Conservation (phyloP, 2,888 invertebrate species). For the Julus scanicus region DNA sequence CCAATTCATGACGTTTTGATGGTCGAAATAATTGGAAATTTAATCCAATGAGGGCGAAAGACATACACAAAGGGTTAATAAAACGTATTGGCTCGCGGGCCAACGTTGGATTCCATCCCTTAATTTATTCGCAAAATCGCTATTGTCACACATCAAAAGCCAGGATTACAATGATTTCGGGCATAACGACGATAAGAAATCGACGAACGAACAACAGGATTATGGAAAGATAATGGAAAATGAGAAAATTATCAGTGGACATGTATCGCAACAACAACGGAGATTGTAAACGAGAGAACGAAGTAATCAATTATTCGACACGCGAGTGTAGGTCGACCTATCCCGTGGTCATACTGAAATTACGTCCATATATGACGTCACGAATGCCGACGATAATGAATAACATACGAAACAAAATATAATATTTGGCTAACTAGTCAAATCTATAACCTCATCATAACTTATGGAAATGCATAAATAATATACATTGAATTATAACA, state of each 20-base stretch:
- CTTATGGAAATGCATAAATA: too few relatives aligned
- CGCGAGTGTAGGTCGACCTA: background rate
- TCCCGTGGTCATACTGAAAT: too few relatives aligned
- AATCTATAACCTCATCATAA: too few relatives aligned
- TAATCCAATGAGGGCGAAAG: background rate
- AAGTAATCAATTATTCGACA: background rate
- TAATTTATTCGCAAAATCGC: background rate
- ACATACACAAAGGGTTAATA: background rate
- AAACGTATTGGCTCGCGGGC: background rate
- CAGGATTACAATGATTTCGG: background rate
- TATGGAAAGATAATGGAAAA: background rate
- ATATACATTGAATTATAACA: too few relatives aligned
- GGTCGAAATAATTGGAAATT: constrained; percentile 10
- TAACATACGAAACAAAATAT: too few relatives aligned
- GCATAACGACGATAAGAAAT: constrained; percentile 16
- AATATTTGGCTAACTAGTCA: too few relatives aligned
- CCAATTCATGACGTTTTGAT: background rate
- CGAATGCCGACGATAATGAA: background rate
- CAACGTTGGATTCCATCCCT: background rate
- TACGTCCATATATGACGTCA: too few relatives aligned
- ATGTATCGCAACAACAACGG: background rate
- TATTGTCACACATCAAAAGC: constrained; percentile 16
- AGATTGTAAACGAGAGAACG: background rate
- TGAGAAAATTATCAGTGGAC: background rate
- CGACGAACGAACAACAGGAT: background rate